Conservation (phyloP, 2,888 invertebrate species). For the Fabriciana adippe region DNA sequence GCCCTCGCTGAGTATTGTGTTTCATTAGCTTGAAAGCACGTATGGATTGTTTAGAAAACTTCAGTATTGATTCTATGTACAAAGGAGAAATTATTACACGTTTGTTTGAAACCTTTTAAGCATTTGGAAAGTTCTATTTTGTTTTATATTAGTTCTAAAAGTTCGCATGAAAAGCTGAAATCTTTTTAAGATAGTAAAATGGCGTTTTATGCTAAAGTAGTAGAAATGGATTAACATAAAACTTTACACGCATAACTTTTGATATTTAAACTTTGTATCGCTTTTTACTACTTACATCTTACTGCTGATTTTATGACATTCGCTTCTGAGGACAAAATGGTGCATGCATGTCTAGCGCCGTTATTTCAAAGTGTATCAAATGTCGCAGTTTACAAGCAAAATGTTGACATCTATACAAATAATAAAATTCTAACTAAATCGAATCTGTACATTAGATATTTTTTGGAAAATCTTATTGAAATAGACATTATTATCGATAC, state of each 20-base stretch:
- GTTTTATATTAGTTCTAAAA: slow-evolving; percentile 13
- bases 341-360: too few species aligned
- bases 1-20: neutral
- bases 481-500: too few species aligned
- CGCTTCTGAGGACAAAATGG: too few species aligned
- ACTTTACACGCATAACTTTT: slow-evolving; percentile 3
- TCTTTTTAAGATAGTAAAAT: slow-evolving; percentile 14
- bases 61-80: slow-evolving; percentile 22
- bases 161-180: slow-evolving; percentile 8
- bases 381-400: too few species aligned
- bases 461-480: too few species aligned
- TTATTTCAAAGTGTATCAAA: too few species aligned
- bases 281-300: too few species aligned
- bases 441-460: too few species aligned
- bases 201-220: slow-evolving; percentile 3
- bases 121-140: slow-evolving; percentile 13
- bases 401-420: too few species aligned
- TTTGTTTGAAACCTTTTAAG: slow-evolving; percentile 22
- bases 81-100: slow-evolving; percentile 5
- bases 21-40: slow-evolving; percentile 53
- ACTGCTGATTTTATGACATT: too few species aligned
- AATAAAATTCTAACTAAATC: too few species aligned
- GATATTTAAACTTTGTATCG: neutral
- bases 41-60: slow-evolving; percentile 30
- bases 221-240: slow-evolving; percentile 6